Base-by-base conservation (phyloP, 2,797 vertebrate genomes). In the Florisuga fusca region DNA sequence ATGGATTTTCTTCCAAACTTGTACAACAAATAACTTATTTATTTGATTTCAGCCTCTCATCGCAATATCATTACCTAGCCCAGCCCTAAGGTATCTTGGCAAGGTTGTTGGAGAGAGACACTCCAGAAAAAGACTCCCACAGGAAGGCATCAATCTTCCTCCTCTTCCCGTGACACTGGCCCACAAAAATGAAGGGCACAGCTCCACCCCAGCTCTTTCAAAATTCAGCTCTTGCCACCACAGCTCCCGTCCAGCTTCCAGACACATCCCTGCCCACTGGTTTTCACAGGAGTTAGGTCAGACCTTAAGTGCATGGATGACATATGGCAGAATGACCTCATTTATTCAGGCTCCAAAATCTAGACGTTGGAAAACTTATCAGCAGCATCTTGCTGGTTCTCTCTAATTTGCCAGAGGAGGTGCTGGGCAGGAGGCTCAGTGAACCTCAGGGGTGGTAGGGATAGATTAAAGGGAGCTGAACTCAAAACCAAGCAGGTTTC, bases 371-470 rank as follows among this genome's bases (percentile, higher is more conserved):
- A 59, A 90, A 85, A 58, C 84, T 95, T 76, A 93, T 80, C 83
- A 92, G 72, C 74, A 57, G 3, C 6, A 14, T 48, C 82, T 64
- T 15, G 1, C 73, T 53, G 62, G 62, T 63, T 90, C 83, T 84
- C 76, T 90, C 46, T 95, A 92, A 94, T 94, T 94, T 94, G 41
- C n/a, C 77, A 71, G 84, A 86, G 79, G 73, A 89, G 87, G 71
- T 96, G 80, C 93, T 90, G 73, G 84, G 73, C 85, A 93, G 80
- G 95, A 94, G 88, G 41, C 91, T 86, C 89, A 68, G 82, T 84
- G 90, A 89, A 90, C 83, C 85, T 90, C 71, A 82, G 1, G 61
- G 59, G 29, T 22, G 51, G 63, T 1, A 74, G 61, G 80, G 83
- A 75, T 72, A 78, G 58, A 92, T 93, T 64, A 95, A 93, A 92